Evolutionary conservation across 2,888 invertebrate genomes (phyloP).

Genomic region (Caenorhabditis sp.): DNA sequence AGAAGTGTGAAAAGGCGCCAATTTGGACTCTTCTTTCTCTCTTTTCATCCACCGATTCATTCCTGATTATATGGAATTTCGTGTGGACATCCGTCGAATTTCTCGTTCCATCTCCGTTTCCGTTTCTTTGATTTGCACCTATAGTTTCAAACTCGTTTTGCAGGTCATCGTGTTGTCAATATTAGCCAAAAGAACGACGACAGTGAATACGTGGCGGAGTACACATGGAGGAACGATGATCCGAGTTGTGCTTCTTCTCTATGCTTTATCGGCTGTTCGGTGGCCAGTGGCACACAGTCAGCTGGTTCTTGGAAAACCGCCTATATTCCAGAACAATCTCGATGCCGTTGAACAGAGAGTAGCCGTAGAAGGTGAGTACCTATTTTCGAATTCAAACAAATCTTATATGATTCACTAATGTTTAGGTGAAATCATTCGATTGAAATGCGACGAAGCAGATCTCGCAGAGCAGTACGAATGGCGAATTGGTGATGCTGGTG

Average conservation of each 20-base stretch:
- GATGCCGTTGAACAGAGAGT: conserved; percentile 23
- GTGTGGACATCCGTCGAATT: conserved; percentile 4
- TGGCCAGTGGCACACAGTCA: conserved; percentile 36
- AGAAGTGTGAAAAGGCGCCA: conserved; percentile 50
- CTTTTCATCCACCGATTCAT: conserved; percentile 30
- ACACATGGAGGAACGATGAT: conserved; percentile 62
- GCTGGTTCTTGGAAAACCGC: conserved; percentile 66
- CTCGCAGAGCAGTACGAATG: conserved; percentile 60
- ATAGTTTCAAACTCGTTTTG: neutral
- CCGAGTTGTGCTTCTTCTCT: conserved; percentile 37
- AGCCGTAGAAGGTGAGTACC: conserved; percentile 28
- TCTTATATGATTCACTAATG: neutral
- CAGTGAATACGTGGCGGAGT: conserved; percentile 11
- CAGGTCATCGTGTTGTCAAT: conserved; percentile 50
- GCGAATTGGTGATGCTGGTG: conserved; percentile 47
- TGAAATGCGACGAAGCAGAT: conserved; percentile 55
- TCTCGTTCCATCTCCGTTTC: conserved; percentile 3
- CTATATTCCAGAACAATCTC: conserved; percentile 42
- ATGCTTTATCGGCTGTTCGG: conserved; percentile 22
- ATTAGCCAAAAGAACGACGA: conserved; percentile 5
- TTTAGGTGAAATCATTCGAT: conserved; percentile 44
- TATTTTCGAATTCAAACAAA: too few relatives aligned
- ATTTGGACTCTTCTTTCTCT: conserved; percentile 33
- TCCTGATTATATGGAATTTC: conserved; percentile 56
- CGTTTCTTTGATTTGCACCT: neutral